Conservation (phyloP, 2,113 vertebrate genomes). For the Pica pica region DNA sequence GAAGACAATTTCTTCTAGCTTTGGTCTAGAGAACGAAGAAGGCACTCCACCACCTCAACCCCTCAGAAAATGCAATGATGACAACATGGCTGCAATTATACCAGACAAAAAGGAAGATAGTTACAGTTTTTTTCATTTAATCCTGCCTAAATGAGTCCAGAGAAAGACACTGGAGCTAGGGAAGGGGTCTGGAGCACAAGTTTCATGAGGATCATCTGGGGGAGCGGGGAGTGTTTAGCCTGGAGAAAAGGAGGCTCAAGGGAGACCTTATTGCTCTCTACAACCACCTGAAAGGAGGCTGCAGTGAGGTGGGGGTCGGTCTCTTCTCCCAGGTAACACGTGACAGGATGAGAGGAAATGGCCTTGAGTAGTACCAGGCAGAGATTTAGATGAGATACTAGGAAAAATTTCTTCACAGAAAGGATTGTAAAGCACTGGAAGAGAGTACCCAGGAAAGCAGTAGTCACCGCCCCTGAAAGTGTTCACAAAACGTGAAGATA, state of each 20-base stretch:
- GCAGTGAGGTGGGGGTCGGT: not conserved
- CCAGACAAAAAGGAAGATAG: not conserved
- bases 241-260: not conserved
- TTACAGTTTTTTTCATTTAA: not conserved
- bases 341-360: not conserved
- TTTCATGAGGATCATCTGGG: not conserved
- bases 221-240: no score
- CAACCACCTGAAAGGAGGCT: not conserved
- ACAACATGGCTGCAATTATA: not conserved
- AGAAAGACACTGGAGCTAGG: not conserved
- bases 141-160: not conserved
- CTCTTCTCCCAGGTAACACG: not conserved
- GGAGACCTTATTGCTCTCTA: no score
- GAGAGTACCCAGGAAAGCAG: not conserved
- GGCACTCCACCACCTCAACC: accelerated
- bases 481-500: not conserved
- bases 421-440: not conserved
- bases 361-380: accelerated
- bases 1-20: not conserved
- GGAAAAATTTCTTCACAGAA: not conserved
- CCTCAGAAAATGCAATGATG: not conserved
- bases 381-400: not conserved
- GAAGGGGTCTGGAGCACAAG: not conserved
- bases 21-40: not conserved
- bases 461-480: not conserved